Evolutionary conservation across 2,113 vertebrate species (phyloP), one percentile per base, ranked within the genome.

Genomic region (Podilymbus podiceps): DNA sequence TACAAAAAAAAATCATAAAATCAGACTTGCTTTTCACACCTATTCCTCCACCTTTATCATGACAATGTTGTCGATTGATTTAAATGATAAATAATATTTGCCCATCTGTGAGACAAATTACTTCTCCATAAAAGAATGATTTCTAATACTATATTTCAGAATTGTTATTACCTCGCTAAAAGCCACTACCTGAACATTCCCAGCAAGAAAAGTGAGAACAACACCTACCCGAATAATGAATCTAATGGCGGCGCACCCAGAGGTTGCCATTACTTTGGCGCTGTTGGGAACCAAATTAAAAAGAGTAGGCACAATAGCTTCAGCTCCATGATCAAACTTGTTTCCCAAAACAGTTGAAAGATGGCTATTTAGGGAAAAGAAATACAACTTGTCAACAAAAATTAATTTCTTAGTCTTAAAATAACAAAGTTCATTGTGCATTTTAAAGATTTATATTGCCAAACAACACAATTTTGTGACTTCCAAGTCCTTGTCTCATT

Each of bases 271-370:
- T 94, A 99, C 98, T 98, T 99, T 99, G 97, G 99, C 99, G 96
- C 99, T 99, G 97, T 99, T 99, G 91, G 99, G 99, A 96, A 99
- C 99, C 96, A 99, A 99, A 96, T 99, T 99, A 97, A 99, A 99
- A 90, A 99, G 98, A 30, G 99, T 99, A 71, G 99, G 99, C 92
- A 99, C 99, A 53, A 99, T 99, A 90, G 98, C 99, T 97, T 99
- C 99, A 21, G 99, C 99, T 64, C 99, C 99, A 80, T 99, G 99
- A 96, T 99, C 99, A 96, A 99, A 99, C 94, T 99, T 99, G 97
- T 99, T 99, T 87, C 99, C 99, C 97, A 99, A 89, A 96, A 99
- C 96, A 52, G 98, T 98, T 38, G 99, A 99, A 73, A 99, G 99
- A 94, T 99, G 98, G 89, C 99, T 99, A 75, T 44, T 77, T 46